These are phyloP conservation scores for Coilia nasus DNA, from an alignment of 2,797 vertebrate genomes.

Conservation along the genomic window DNA sequence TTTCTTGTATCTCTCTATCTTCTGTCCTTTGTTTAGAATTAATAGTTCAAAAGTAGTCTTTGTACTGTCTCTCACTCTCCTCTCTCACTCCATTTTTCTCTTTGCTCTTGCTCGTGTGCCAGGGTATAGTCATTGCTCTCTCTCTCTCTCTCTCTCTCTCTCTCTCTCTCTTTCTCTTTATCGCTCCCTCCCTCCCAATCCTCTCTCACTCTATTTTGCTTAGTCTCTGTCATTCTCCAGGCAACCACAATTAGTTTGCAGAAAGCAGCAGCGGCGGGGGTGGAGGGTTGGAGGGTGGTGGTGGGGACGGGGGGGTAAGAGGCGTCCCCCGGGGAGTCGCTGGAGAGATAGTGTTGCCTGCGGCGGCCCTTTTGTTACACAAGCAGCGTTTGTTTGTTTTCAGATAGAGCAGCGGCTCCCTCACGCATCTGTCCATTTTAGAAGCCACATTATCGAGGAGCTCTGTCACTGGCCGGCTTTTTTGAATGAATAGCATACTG, in stretches of 20 bases:
- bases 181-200: neutral
- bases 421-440: neutral
- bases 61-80: neutral
- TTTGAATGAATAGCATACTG: neutral
- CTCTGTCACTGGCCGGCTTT: neutral
- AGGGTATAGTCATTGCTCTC: too few relatives aligned
- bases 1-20: neutral
- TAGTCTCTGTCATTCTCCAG: neutral
- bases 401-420: slow-evolving; percentile 8
- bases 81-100: neutral
- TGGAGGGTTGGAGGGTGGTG: neutral
- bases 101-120: too few relatives aligned
- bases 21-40: neutral
- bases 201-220: neutral
- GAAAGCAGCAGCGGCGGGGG: neutral
- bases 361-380: neutral
- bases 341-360: slow-evolving; percentile 2
- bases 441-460: neutral
- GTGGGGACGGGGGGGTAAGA: neutral
- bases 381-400: neutral
- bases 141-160: slow-evolving; percentile 3
- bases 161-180: neutral
- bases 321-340: neutral
- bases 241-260: neutral
- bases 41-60: too few relatives aligned